phyloP scores from a whole-genome alignment of 2,113 vertebrate genomes.

The Machaerirhynchus nigripectus region DNA sequence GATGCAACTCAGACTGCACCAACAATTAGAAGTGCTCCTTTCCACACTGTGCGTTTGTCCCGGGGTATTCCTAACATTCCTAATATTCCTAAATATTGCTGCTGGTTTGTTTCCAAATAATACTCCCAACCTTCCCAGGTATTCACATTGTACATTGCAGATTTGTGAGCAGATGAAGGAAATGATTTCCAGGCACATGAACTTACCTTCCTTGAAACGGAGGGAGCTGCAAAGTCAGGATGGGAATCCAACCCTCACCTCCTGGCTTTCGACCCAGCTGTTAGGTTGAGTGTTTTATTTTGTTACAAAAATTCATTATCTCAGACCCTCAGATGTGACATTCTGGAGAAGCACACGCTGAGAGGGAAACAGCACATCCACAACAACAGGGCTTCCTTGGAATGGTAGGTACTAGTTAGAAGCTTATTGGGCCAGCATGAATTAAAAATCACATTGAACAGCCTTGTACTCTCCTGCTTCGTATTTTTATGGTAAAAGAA shows the following conservation, averaged over 20 bases:
- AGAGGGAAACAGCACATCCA: background rate
- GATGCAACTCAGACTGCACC: background rate
- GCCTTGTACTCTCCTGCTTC: background rate
- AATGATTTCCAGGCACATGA: background rate
- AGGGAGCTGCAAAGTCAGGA: background rate
- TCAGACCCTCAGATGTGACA: background rate
- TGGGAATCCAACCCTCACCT: background rate
- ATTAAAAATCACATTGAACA: background rate
- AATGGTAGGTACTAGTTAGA: background rate
- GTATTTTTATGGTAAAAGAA: background rate
- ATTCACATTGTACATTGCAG: rapidly evolving
- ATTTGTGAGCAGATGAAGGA: background rate
- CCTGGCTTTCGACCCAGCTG: background rate
- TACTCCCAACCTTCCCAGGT: background rate
- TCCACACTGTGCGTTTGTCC: background rate
- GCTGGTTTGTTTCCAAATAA: background rate
- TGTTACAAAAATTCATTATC: background rate
- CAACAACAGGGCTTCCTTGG: background rate
- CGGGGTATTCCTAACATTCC: background rate
- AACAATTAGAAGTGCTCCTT: background rate
- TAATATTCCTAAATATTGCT: background rate
- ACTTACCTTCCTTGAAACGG: background rate
- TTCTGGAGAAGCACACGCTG: background rate
- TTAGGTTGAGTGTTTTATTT: background rate
- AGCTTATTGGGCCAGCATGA: background rate